Conservation (phyloP, 1,140 invertebrate species). For the Drosophila jambulina region DNA sequence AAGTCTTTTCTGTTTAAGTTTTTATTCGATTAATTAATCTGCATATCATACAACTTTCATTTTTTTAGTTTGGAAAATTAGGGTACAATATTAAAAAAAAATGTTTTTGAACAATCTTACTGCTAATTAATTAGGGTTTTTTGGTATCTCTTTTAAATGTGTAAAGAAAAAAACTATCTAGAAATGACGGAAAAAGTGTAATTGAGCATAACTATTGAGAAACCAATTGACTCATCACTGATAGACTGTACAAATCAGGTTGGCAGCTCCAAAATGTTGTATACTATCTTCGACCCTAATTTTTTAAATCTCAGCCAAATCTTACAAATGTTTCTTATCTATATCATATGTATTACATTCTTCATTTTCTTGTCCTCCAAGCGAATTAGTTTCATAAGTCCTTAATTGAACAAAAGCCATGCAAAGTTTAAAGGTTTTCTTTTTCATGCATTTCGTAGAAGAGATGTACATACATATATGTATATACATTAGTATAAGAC, state of each 20-base stretch:
- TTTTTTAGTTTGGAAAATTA: too few relatives aligned
- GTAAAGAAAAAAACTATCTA: not conserved
- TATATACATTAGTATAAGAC: not conserved
- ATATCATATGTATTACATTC: not conserved
- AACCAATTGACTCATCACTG: not conserved
- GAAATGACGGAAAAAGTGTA: not conserved
- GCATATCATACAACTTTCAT: too few relatives aligned
- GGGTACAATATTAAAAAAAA: too few relatives aligned
- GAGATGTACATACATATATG: not conserved
- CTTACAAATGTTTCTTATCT: not conserved
- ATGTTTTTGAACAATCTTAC: too few relatives aligned
- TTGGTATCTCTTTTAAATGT: too few relatives aligned
- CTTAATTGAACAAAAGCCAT: too few relatives aligned
- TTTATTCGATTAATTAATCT: too few relatives aligned
- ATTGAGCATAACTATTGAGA: too few relatives aligned
- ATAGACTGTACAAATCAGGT: not conserved
- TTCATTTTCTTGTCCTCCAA: not conserved
- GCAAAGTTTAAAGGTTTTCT: not conserved
- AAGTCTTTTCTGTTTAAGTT: too few relatives aligned
- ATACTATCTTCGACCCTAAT: not conserved
- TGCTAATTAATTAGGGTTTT: too few relatives aligned
- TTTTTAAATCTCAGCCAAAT: not conserved
- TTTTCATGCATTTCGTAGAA: not conserved
- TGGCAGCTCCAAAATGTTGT: not conserved
- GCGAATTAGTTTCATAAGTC: not conserved